phyloP scores from a whole-genome alignment of 2,888 invertebrate species.

The Trachelus iudaicus region DNA sequence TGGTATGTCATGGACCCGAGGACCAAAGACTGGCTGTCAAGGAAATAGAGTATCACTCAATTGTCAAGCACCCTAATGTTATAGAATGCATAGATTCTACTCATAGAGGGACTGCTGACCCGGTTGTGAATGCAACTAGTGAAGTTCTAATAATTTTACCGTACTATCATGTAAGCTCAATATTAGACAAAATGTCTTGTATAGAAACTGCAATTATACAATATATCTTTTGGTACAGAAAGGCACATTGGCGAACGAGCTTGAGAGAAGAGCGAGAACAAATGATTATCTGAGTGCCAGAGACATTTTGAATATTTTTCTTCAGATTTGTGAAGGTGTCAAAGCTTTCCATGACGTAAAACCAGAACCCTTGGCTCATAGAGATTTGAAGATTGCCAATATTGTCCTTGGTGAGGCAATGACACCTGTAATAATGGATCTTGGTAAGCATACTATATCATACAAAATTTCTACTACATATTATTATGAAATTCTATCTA shows the following conservation, averaged over 20 bases:
- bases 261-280: conserved; percentile 71
- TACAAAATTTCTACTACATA: background rate
- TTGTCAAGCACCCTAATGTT: conserved; percentile 78
- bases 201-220: background rate
- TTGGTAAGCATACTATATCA: conserved; percentile 67
- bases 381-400: conserved; percentile 89
- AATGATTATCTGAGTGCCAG: conserved; percentile 73
- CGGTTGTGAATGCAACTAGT: conserved; percentile 75
- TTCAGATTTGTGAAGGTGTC: conserved; percentile 79
- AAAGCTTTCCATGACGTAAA: conserved; percentile 78
- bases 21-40: conserved; percentile 79
- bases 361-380: conserved; percentile 81
- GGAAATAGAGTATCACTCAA: conserved; percentile 80
- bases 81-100: conserved; percentile 78
- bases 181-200: too few relatives aligned
- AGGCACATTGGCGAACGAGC: conserved; percentile 79
- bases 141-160: conserved; percentile 81
- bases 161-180: conserved; percentile 72
- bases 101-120: conserved; percentile 74
- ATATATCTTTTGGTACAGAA: conserved; percentile 64
- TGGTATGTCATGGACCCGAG: conserved; percentile 81
- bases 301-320: conserved; percentile 77
- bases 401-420: conserved; percentile 79
- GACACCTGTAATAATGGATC: conserved; percentile 84
- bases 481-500: conserved; percentile 9